Evolutionary conservation across 2,888 invertebrate genomes (phyloP).

Genomic region (Lydus trimaculatus): DNA sequence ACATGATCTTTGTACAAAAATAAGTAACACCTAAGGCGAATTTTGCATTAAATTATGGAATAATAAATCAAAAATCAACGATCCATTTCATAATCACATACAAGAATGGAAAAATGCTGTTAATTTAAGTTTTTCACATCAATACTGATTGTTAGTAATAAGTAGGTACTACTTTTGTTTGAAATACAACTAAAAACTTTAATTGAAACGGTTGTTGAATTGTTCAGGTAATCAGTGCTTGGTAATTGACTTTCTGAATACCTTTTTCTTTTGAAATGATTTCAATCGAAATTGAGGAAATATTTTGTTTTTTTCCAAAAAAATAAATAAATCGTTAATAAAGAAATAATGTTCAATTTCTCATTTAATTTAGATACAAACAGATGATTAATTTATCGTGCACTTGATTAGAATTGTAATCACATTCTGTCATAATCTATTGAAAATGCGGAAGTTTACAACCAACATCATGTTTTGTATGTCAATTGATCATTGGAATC

Average conservation of each 20-base stretch:
- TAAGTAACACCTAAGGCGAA: neutral
- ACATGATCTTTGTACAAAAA: too few species aligned
- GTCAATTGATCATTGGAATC: conserved; percentile 8
- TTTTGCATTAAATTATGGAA: neutral
- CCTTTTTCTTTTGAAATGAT: neutral
- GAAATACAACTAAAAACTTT: neutral
- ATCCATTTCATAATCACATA: neutral
- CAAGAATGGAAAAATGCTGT: neutral
- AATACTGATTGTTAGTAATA: neutral
- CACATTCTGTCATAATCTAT: neutral
- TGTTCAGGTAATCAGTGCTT: neutral
- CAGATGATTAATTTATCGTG: neutral
- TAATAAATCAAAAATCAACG: neutral
- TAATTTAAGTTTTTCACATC: neutral
- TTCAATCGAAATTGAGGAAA: neutral
- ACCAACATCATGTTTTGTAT: conserved; percentile 1
- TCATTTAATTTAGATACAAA: neutral
- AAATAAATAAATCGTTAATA: neutral
- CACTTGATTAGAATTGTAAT: conserved; percentile 11
- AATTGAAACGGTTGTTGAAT: neutral
- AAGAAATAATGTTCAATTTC: neutral
- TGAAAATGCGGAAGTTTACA: conserved; percentile 9
- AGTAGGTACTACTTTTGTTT: neutral
- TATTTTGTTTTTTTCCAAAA: neutral
- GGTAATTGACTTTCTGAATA: neutral